Evolutionary conservation across 2,888 invertebrate genomes (phyloP), one percentile per base, ranked within the genome.

Genomic region (Pseudoips prasinana): DNA sequence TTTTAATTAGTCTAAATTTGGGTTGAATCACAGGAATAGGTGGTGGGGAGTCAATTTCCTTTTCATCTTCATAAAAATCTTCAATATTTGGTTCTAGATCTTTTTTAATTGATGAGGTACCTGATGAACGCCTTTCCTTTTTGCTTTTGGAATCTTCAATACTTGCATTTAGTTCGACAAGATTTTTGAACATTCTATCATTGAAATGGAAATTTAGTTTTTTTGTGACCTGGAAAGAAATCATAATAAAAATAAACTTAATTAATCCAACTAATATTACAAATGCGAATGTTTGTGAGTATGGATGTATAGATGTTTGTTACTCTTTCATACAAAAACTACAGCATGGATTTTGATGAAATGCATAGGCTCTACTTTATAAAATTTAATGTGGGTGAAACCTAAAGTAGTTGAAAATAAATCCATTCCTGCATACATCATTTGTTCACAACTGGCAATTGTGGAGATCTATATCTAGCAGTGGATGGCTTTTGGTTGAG

Each of bases 21-120:
- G 68, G 70, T 58, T 73, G 79, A 7, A 72, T 38, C 4, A 75
- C 35, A 22, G 78, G 74, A 25, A 88, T 74, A 3, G 45, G 60
- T 1, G 85, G 85, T 7, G 71, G 58, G 0, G 58, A 37, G 47
- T 89, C 88, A 25, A 39, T 36, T 39, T 79, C 78, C 26, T 58
- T 63, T n/a, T 73, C 70, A 30, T 82, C 73, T 50, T 79, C 64
- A 33, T 64, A 81, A 45, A 89, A 89, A 40, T 89, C 89, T 49
- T 88, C 84, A 38, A 89, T 78, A 33, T 80, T 78, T 4, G 89
- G 89, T 49, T 89, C 89, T 0, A 83, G 39, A 41, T 89, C 89
- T 44, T 64, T 76, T 55, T 80, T 85, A 1, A 41, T 8, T n/a
- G 58, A 43, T n/a, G 33, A 39, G 1, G 46, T 46, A 29, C 47